Evolutionary conservation across 2,113 vertebrate genomes (phyloP), one percentile per base, ranked within the genome.

Genomic region (Hypocryptadius cinnamomeus): DNA sequence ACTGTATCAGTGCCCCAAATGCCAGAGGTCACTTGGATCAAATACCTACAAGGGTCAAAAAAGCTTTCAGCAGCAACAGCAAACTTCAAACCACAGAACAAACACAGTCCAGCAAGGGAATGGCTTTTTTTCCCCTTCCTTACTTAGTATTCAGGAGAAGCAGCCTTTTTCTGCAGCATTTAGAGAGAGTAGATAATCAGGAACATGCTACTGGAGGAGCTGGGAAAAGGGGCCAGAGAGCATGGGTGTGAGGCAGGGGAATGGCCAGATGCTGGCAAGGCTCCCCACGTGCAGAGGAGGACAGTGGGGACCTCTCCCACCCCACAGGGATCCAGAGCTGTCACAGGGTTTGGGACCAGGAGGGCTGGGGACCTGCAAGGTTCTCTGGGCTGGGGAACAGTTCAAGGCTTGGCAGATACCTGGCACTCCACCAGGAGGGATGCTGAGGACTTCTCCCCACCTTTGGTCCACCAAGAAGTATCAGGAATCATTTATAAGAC

Each of bases 101-200:
- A 90, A 87, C 59, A 90, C 44, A 56, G 56, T 54, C 60, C 60
- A 54, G 51, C 42, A 88, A 80, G 42, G 24, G 21, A 83, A 80
- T 48, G 28, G 33, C 2, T 44, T n/a, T 70, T 44, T 17, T 42
- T 24, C 1, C 3, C 10, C 4, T 39, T 72, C 13, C 50, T 70
- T 78, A 44, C 27, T 95, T 93, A 79, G 78, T 65, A 94, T 90
- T 90, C 93, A 92, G 87, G 68, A 70, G 89, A 74, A 88, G 82
- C 68, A 86, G 64, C 71, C 39, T 71, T 95, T 89, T 92, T 76
- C 72, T 90, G 87, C 72, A 94, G 91, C 51, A 30, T 92, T 87
- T 90, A 24, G 60, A 28, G 64, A 50, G 64, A 93, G 60, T 74
- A 91, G 88, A 92, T 92, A 92, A 93, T 42, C 35, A 88, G 79